Evolutionary conservation across 1,140 invertebrate genomes (phyloP), one percentile per base, ranked within the genome.

Genomic region (Polyergus mexicanus): DNA sequence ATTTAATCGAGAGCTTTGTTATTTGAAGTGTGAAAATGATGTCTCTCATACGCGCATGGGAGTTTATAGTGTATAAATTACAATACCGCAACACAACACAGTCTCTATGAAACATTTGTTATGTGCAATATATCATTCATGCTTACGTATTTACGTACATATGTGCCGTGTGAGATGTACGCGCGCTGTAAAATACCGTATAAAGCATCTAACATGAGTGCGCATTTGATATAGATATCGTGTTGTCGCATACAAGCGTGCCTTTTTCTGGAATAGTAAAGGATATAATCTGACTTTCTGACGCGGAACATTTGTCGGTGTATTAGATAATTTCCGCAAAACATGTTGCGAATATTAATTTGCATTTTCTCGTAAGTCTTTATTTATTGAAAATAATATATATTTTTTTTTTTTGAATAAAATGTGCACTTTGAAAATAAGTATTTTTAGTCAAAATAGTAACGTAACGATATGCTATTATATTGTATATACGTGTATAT

Each of bases 331-430:
- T 69, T 69, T 80, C 22, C 63, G 28, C 44, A 11, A 35, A 19
- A 80, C 76, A 63, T 66, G 76, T 38, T 35, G 76, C 76, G 22
- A 80, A 69, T 80, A 28, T 80, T 80, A 80, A 69, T 41, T 71
- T 11, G 41, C 19, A 13, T 22, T 51, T 51, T 10, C 44, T 10
- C 44, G 38, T 7, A 32, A 66, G 35, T 69, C 41, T n/a, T 71
- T 10, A 25, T 69, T 35, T 69, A 38, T 25, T 41, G 2, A 11
- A 28, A 22, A n/a, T 25, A 16, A 22, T 32, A 7, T n/a, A n/a
- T n/a, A n/a, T n/a, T n/a, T 47, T 51, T 11, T 44, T 0, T 22
- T 74, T 41, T n/a, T 44, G 41, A 44, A 28, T 76, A 58, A 32
- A 44, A 5, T 35, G 5, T 41, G 2, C 41, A 13, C 32, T 44